Base-by-base conservation (phyloP, 2,113 vertebrate species). In the Chiloscyllium plagiosum region DNA sequence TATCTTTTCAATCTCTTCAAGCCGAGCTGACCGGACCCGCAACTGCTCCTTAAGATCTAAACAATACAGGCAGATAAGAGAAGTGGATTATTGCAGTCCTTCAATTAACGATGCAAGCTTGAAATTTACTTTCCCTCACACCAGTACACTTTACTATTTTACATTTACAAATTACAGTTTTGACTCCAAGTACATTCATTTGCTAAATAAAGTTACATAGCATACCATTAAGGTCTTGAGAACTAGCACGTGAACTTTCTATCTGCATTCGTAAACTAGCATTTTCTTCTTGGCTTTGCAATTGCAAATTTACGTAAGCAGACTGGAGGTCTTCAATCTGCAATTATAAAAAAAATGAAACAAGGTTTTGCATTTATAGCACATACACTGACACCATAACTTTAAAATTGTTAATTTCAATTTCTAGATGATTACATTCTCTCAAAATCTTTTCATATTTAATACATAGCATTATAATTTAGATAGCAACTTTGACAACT, bases 221-320 rank as follows among this genome's bases (percentile, higher is more conserved):
- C 70, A 98, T 98, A 98, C 98, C 98, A 97, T 96, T 96, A 83
- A 33, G 96, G 85, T 96, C 96, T 69, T 96, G 97, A 83, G 96
- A 92, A 90, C 92, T 89, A 0, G 50, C 6, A 65, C 96, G 96
- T 22, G 97, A 96, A 72, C 94, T 96, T 50, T 97, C 96, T 61
- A 96, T 96, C 96, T 97, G 97, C n/a, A 95, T 87, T 95, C 96
- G 96, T 37, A 97, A 95, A 95, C 89, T 96, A 24, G 92, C 95
- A 83, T 96, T 95, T 96, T 98, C 96, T 89, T 96, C 96, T 72
- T 97, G 97, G 78, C 97, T 97, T 90, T 85, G 96, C 89, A 95
- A 96, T 96, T 97, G 97, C 96, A 97, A 95, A 85, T 97, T 97
- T 90, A 97, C 95, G 95, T 96, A 96, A 0, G 96, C 96, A 0